Conservation (phyloP, 2,797 vertebrate species). For the Ctenopoma kingsleyae region DNA sequence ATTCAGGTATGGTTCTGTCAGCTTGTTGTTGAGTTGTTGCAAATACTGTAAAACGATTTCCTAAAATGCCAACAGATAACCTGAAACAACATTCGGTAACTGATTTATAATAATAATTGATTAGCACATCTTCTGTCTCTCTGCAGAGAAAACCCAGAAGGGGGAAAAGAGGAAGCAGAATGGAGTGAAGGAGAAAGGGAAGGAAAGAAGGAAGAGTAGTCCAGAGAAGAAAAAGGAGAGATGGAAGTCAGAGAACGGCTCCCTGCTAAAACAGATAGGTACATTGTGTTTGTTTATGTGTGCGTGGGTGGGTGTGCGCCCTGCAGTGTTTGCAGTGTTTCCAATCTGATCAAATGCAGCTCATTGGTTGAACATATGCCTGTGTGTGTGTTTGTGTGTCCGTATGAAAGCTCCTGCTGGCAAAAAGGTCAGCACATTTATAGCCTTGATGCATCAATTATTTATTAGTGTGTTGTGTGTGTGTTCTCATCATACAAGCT, state of each 20-base stretch:
- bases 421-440: constrained; percentile 11
- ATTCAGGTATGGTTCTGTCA: background rate
- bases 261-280: constrained; percentile 94
- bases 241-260: constrained; percentile 90
- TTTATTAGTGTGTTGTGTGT: constrained; percentile 8
- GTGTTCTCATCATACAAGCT: background rate
- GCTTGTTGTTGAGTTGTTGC: background rate
- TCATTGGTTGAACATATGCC: constrained; percentile 37
- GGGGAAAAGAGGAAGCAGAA: constrained; percentile 87
- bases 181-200: constrained; percentile 89
- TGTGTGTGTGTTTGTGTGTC: constrained; percentile 35
- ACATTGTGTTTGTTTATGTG: constrained; percentile 55
- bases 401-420: constrained; percentile 17
- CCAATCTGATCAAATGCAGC: constrained; percentile 35
- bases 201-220: constrained; percentile 90
- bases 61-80: constrained; percentile 4
- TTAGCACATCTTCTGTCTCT: constrained; percentile 61
- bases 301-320: constrained; percentile 11
- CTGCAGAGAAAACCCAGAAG: constrained; percentile 89
- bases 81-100: background rate
- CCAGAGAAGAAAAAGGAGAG: constrained; percentile 94
- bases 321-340: constrained; percentile 33
- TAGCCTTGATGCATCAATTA: constrained; percentile 18
- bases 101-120: constrained; percentile 4
- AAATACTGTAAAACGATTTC: background rate